Conservation (phyloP, 2,797 vertebrate species). For the Danio choprae region DNA sequence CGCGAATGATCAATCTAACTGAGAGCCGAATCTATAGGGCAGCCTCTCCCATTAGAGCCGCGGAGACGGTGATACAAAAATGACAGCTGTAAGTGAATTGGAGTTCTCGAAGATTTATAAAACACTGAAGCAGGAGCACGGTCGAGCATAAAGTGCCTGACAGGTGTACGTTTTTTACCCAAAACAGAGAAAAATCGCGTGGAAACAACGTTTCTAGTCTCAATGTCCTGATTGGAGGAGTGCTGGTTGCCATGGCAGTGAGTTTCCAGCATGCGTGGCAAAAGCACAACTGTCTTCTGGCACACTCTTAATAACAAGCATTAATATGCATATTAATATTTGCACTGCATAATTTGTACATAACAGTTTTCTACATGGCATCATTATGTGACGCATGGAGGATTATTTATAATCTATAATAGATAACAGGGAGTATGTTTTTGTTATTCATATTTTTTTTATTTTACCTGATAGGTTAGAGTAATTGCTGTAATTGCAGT, state of each 20-base stretch:
- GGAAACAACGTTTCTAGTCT: constrained; percentile 15
- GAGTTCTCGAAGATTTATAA: not conserved
- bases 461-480: not conserved
- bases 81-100: not conserved
- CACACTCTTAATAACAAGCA: constrained; percentile 11
- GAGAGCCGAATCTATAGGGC: not conserved
- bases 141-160: not conserved
- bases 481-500: not conserved
- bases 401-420: too few relatives aligned
- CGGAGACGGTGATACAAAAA: not conserved
- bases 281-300: constrained; percentile 11
- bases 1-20: not conserved
- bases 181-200: constrained; percentile 19
- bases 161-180: not conserved
- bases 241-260: constrained; percentile 47
- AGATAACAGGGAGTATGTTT: too few relatives aligned
- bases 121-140: not conserved
- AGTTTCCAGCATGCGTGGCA: constrained; percentile 5
- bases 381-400: too few relatives aligned
- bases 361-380: too few relatives aligned
- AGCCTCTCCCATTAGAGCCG: not conserved
- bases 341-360: not conserved
- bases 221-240: constrained; percentile 28
- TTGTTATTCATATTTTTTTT: not conserved
- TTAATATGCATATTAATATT: constrained; percentile 10